Evolutionary conservation across 2,797 vertebrate species (phyloP).

Genomic region (Tokudaia tokunoshimensis): DNA sequence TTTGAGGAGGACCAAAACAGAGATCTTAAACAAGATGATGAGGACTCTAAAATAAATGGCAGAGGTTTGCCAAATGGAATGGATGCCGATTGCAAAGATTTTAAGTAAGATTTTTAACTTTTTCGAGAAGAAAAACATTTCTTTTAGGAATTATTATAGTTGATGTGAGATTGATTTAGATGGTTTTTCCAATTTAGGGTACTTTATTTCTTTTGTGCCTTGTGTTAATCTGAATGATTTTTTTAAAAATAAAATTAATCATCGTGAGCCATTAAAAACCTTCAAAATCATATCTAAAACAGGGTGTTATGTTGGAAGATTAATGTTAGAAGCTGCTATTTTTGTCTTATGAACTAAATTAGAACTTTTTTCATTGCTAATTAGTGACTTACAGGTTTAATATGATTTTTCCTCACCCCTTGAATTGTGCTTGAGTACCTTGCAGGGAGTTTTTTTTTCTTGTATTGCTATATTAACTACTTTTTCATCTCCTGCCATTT

Average conservation of each 20-base stretch:
- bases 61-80: slow-evolving; percentile 98
- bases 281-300: slow-evolving; percentile 27
- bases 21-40: slow-evolving; percentile 96
- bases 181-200: slow-evolving; percentile 78
- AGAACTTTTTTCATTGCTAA: slow-evolving; percentile 19
- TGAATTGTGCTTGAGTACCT: slow-evolving; percentile 32
- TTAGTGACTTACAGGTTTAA: slow-evolving; percentile 36
- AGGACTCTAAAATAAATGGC: slow-evolving; percentile 95
- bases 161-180: slow-evolving; percentile 84
- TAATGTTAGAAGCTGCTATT: slow-evolving; percentile 60
- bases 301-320: slow-evolving; percentile 27
- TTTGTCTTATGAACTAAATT: slow-evolving; percentile 47
- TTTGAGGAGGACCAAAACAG: slow-evolving; percentile 98
- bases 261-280: slow-evolving; percentile 2
- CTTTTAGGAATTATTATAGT: slow-evolving; percentile 82
- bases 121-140: slow-evolving; percentile 85
- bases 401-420: background rate
- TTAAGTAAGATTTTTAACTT: slow-evolving; percentile 94
- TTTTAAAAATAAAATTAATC: slow-evolving; percentile 49
- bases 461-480: background rate
- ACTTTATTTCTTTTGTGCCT: slow-evolving; percentile 77
- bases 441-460: slow-evolving; percentile 37
- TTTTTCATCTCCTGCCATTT: background rate
- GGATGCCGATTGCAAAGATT: slow-evolving; percentile 99
- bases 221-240: slow-evolving; percentile 51